A percentile compares a stretch with the other conserved stretches of the same genome.
Evolutionary conservation across 2,113 vertebrate species (phyloP).

Genomic region (Channa maculata): DNA sequence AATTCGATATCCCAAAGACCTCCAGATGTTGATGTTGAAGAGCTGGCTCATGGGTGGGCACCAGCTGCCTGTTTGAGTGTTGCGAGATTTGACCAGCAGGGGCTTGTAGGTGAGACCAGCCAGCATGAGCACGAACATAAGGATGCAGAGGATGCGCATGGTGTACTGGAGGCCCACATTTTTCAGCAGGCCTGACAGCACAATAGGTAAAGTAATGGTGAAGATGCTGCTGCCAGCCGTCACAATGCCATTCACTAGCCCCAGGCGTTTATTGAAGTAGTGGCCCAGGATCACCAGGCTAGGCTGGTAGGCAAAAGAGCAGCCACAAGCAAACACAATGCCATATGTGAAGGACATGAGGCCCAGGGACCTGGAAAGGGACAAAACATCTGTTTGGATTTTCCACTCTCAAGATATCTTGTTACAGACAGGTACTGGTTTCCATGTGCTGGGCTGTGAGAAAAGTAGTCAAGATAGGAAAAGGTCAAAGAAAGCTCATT

Average conservation of each 20-base stretch:
- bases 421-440: too few species aligned
- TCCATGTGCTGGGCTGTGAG: too few species aligned
- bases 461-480: not conserved
- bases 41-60: constrained; percentile 79
- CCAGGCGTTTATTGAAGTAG: constrained; percentile 96
- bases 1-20: constrained; percentile 89
- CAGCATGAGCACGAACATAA: constrained; percentile 92
- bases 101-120: constrained; percentile 93
- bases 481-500: not conserved
- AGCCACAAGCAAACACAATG: constrained; percentile 94
- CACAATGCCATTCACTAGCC: constrained; percentile 96
- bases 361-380: constrained; percentile 86
- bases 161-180: constrained; percentile 83
- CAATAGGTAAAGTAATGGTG: constrained; percentile 90
- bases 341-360: constrained; percentile 96
- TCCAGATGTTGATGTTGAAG: constrained; percentile 94
- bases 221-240: constrained; percentile 96
- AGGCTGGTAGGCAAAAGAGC: constrained; percentile 97
- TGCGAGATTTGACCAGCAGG: constrained; percentile 63
- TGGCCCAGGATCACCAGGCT: constrained; percentile 96
- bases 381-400: not conserved
- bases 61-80: constrained; percentile 66
- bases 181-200: constrained; percentile 81
- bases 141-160: constrained; percentile 87
- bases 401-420: too few species aligned